phyloP scores from a whole-genome alignment of 2,888 invertebrate species.

The Sipha maydis region DNA sequence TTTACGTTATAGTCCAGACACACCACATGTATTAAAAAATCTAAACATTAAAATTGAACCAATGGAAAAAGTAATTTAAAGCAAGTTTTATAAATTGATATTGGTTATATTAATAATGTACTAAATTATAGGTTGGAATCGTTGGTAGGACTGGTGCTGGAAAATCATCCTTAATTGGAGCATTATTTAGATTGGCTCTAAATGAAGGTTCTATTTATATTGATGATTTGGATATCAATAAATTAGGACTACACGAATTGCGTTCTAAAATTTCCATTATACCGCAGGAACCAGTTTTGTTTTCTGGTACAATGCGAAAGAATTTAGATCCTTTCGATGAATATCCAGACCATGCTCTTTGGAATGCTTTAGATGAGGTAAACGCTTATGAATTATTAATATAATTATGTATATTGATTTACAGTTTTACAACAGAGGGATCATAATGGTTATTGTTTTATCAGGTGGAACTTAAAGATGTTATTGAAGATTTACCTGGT shows the following conservation, averaged over 20 bases:
- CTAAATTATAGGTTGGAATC: conserved; percentile 75
- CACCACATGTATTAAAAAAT: conserved; percentile 80
- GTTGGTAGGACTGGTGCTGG: conserved; percentile 88
- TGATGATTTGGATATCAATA: conserved; percentile 79
- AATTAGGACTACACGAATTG: conserved; percentile 79
- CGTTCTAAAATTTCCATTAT: conserved; percentile 84
- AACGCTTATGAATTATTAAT: conserved; percentile 62
- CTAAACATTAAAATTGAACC: conserved; percentile 74
- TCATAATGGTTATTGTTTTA: conserved; percentile 23
- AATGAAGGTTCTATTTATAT: conserved; percentile 83
- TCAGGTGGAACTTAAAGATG: conserved; percentile 81
- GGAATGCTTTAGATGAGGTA: conserved; percentile 86
- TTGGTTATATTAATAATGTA: neutral
- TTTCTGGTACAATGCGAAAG: conserved; percentile 86
- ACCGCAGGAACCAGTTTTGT: conserved; percentile 85
- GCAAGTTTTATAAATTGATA: neutral
- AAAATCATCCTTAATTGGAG: conserved; percentile 81
- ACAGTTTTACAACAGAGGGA: neutral
- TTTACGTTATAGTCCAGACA: conserved; percentile 78
- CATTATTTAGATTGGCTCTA: conserved; percentile 83
- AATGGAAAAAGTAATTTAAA: conserved; percentile 72
- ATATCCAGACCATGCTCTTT: conserved; percentile 80
- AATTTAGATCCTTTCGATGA: conserved; percentile 91
- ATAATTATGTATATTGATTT: neutral
- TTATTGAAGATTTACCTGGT: conserved; percentile 71